A percentile compares a stretch with the other conserved stretches of the same genome.
Conservation (phyloP, 2,888 invertebrate species). For the Mesoligia furuncula region DNA sequence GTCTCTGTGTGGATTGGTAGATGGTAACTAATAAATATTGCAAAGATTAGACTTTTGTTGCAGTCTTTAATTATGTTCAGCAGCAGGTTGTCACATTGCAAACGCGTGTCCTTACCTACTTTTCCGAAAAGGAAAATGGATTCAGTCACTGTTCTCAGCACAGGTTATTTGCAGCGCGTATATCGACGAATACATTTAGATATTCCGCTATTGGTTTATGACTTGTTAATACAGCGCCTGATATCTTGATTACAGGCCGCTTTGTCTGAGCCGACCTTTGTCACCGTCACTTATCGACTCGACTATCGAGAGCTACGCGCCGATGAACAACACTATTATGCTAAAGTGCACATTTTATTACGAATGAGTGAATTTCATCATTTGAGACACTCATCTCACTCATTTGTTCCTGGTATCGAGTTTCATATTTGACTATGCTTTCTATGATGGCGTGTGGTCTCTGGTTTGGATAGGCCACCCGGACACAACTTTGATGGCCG, state of each 20-base stretch:
- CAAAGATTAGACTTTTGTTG: neutral
- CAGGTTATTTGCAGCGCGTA: neutral
- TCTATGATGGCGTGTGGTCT: conserved; percentile 60
- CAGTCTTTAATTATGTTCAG: neutral
- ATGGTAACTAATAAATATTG: neutral
- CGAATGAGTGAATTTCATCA: conserved; percentile 69
- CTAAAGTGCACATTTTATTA: conserved; percentile 63
- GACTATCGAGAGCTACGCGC: conserved; percentile 73
- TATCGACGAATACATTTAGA: neutral
- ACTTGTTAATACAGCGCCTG: conserved; percentile 60
- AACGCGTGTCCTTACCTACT: neutral
- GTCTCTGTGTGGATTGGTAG: neutral
- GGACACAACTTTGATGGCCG: neutral
- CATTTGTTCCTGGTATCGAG: conserved; percentile 54
- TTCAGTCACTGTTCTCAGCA: neutral
- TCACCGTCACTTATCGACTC: conserved; percentile 79
- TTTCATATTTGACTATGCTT: conserved; percentile 54
- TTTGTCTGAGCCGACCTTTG: conserved; percentile 84
- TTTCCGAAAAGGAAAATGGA: neutral
- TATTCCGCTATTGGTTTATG: conserved; percentile 55
- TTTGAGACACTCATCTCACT: conserved; percentile 47
- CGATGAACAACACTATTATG: conserved; percentile 78
- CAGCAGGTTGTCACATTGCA: neutral
- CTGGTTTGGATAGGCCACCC: conserved; percentile 35
- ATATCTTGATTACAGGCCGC: conserved; percentile 82